phyloP scores from a whole-genome alignment of 2,888 invertebrate genomes.

The Lapara coniferarum region DNA sequence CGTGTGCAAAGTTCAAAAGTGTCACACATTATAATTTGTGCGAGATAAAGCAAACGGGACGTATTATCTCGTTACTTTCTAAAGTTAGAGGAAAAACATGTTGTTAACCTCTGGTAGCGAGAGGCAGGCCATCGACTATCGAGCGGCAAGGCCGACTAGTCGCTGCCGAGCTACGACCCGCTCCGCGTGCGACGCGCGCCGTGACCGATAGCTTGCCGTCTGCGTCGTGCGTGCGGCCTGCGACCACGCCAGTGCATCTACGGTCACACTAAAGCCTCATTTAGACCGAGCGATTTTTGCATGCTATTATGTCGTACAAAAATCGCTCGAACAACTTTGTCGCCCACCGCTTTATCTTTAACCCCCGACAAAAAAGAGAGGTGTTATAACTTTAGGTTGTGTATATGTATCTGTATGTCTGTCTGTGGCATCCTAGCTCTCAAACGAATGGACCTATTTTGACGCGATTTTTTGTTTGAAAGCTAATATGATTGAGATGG shows the following conservation, averaged over 20 bases:
- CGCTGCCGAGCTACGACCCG: conserved; percentile 39
- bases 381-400: too few species aligned
- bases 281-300: too few species aligned
- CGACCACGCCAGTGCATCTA: background rate
- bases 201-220: background rate
- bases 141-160: conserved; percentile 77
- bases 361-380: too few species aligned
- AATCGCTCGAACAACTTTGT: too few species aligned
- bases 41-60: conserved; percentile 34
- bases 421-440: too few species aligned
- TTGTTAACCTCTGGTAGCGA: conserved; percentile 81
- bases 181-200: conserved; percentile 31
- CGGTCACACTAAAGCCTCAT: too few species aligned
- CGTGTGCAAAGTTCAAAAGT: conserved; percentile 28
- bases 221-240: conserved; percentile 38
- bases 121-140: conserved; percentile 68
- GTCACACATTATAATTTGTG: conserved; percentile 30
- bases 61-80: conserved; percentile 77
- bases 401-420: too few species aligned
- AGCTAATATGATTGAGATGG: too few species aligned
- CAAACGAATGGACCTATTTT: too few species aligned
- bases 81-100: conserved; percentile 79
- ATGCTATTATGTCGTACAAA: too few species aligned
- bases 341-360: too few species aligned
- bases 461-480: too few species aligned